Evolutionary conservation across 2,797 vertebrate species (phyloP).

Genomic region (Micromesistius poutassou): DNA sequence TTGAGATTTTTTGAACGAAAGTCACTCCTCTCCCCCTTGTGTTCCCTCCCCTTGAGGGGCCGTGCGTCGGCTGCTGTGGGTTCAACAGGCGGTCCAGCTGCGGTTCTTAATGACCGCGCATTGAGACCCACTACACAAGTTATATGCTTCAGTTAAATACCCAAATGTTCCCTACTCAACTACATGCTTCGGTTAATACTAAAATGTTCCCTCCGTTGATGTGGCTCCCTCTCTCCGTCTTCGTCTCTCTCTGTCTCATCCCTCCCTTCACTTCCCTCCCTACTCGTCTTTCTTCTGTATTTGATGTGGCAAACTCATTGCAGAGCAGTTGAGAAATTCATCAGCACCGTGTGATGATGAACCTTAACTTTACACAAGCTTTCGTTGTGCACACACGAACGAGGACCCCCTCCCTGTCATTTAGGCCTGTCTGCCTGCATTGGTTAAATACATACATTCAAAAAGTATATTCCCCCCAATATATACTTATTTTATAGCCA

Average conservation of each 20-base stretch:
- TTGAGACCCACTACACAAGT: no score
- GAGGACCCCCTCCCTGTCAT: neutral
- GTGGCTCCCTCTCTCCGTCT: neutral
- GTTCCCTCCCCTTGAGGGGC: slow-evolving; percentile 37
- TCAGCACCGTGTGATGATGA: slow-evolving; percentile 41
- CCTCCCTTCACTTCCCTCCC: neutral
- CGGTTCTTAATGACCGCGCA: neutral
- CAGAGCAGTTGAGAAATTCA: slow-evolving; percentile 48
- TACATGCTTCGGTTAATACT: no score
- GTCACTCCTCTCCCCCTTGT: slow-evolving; percentile 54
- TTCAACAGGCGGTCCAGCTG: neutral
- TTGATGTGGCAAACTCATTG: neutral
- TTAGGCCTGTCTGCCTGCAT: neutral
- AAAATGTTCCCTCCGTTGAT: neutral
- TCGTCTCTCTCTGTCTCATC: neutral
- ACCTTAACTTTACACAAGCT: neutral
- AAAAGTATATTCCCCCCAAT: no score
- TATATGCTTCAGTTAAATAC: no score
- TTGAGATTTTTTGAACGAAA: slow-evolving; percentile 49
- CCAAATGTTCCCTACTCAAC: no score
- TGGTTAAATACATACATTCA: no score
- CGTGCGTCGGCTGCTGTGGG: neutral
- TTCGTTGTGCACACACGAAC: neutral
- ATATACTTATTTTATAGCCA: no score
- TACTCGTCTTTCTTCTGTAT: neutral